Evolutionary conservation across 2,113 vertebrate species (phyloP), one percentile per base, ranked within the genome.

Genomic region (Chascanopsetta lugubris): DNA sequence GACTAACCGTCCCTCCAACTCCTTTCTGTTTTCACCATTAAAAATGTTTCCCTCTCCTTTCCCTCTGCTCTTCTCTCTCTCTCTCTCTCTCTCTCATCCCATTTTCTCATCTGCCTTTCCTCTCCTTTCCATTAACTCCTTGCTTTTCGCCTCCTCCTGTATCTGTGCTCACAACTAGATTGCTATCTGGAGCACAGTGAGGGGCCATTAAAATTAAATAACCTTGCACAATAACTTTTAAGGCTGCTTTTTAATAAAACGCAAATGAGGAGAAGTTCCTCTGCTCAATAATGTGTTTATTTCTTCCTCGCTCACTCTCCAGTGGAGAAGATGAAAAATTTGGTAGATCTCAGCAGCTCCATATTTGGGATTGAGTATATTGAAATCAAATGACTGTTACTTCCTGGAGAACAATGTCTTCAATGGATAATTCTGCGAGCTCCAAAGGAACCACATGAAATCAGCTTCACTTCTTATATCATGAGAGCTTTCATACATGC

Each of bases 141-240:
- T 36, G 4, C 30, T 51, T 64, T 13, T 40, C 15, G 29, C 50
- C 29, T 59, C 42, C 17, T 20, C 9, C 47, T 64, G 10, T 8
- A 18, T 71, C 29, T 59, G 5, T 32, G 29, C 27, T 59, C 62
- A 40, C 30, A 46, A 27, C 6, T 45, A 59, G 62, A 65, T 61
- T 58, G 38, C 56, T 54, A 72, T 77, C 55, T 73, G 61, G 67
- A 69, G 50, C 66, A 55, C 61, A 84, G 67, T 17, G 32, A 75
- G 73, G 32, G 47, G 55, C 65, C 61, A 71, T 88, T 86, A 65
- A 83, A 81, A 82, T 85, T 75, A 56, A 64, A 67, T 51, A 75
- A 57, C 71, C 57, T 77, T 66, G 59, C 54, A 70, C 59, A 77
- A 70, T 71, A 76, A 73, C 59, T 73, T 79, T 58, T 72, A 77